These are phyloP conservation scores for Sander vitreus DNA, from an alignment of 2,113 vertebrate species.

Conservation along the genomic window DNA sequence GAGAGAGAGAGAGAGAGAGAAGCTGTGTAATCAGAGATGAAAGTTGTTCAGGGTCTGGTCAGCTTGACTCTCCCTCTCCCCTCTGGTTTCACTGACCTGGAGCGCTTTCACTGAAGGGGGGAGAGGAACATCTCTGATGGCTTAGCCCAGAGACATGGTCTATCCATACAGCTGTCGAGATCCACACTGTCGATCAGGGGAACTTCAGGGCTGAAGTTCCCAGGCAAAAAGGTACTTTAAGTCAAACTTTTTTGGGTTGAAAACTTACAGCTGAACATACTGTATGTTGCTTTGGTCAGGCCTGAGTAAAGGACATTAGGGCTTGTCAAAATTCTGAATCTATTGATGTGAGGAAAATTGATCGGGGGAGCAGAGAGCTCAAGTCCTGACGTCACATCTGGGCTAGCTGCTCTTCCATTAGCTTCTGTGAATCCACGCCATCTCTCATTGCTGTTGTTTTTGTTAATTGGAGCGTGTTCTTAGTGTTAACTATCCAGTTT, in stretches of 20 bases:
- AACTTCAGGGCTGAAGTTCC: constrained; percentile 32
- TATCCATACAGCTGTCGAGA: constrained; percentile 19
- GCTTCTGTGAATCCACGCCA: too few species aligned
- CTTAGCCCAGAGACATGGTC: constrained; percentile 59
- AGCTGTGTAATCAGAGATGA: constrained; percentile 77
- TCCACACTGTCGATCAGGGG: constrained; percentile 39
- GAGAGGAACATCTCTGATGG: constrained; percentile 64
- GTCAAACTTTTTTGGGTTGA: not conserved
- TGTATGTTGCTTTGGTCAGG: too few species aligned
- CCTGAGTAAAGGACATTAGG: not conserved
- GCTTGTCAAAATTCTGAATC: not conserved
- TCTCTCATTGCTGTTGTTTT: too few species aligned
- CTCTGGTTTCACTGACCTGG: constrained; percentile 70
- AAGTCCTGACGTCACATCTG: too few species aligned
- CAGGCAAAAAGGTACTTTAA: constrained; percentile 41
- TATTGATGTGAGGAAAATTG: not conserved
- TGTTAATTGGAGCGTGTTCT: too few species aligned
- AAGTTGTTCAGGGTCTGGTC: constrained; percentile 73
- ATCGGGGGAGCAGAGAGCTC: not conserved
- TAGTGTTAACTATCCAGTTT: too few species aligned
- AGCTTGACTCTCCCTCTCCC: constrained; percentile 62
- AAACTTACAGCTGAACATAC: not conserved
- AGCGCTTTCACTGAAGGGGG: constrained; percentile 68
- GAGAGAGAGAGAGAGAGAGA: constrained; percentile 65
- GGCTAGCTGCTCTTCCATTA: too few species aligned